Percentiles rank a stretch among this genome's conserved stretches.
phyloP scores from a whole-genome alignment of 2,113 vertebrate genomes.

The Beaufortia kweichowensis region DNA sequence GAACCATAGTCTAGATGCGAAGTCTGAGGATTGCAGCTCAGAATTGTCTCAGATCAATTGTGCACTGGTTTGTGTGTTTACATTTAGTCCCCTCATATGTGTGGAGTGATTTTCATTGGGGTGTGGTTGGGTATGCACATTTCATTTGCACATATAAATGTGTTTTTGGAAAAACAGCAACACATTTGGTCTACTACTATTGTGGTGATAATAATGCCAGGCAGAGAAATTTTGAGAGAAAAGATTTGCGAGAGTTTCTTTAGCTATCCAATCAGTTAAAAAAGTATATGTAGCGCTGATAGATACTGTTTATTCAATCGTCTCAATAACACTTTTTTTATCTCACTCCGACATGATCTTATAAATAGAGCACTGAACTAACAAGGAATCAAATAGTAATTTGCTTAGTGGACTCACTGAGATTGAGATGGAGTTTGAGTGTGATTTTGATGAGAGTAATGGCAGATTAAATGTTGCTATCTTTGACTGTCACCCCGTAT shows the following conservation, averaged over 20 bases:
- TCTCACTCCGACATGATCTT: conserved; percentile 31
- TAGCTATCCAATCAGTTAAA: too few relatives aligned
- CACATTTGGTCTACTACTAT: too few relatives aligned
- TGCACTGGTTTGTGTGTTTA: too few relatives aligned
- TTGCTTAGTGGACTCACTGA: conserved; percentile 1
- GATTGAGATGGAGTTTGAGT: conserved; percentile 22
- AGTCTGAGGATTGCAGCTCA: not conserved
- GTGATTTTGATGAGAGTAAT: not conserved
- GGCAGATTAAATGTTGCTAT: conserved; percentile 16
- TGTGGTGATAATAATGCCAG: too few relatives aligned
- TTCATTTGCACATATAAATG: too few relatives aligned
- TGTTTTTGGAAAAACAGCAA: too few relatives aligned
- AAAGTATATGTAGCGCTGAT: not conserved
- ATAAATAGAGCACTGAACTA: conserved; percentile 36
- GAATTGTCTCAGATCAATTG: not conserved
- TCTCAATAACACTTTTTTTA: not conserved
- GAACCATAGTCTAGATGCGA: not conserved
- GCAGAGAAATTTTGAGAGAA: too few relatives aligned
- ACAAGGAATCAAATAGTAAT: conserved; percentile 14
- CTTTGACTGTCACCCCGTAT: conserved; percentile 50
- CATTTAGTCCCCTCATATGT: too few relatives aligned
- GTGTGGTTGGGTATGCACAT: too few relatives aligned
- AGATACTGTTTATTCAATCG: conserved; percentile 9
- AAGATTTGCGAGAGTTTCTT: too few relatives aligned
- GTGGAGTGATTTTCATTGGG: too few relatives aligned